Percentiles rank a stretch among this genome's conserved stretches.
Conservation (phyloP, 2,888 invertebrate genomes). For the Drosophila multiciliata region DNA sequence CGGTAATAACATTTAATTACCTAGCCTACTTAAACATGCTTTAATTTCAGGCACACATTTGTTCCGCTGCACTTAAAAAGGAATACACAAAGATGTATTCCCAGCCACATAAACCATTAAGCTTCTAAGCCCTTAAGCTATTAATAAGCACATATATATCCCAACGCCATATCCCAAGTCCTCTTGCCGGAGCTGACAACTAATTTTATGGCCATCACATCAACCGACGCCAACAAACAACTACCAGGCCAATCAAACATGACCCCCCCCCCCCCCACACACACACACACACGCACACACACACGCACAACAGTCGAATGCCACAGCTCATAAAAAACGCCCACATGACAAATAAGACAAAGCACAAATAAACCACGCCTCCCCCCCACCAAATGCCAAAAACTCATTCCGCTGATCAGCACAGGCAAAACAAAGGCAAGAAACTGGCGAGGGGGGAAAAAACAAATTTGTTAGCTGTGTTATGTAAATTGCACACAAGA, state of each 20-base stretch:
- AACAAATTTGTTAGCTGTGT: constrained; percentile 75
- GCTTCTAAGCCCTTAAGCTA: constrained; percentile 62
- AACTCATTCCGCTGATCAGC: constrained; percentile 61
- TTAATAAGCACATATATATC: constrained; percentile 61
- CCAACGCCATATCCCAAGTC: constrained; percentile 6
- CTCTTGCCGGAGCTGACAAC: constrained; percentile 50
- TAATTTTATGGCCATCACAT: constrained; percentile 75
- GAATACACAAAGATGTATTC: constrained; percentile 35
- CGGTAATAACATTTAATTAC: constrained; percentile 3
- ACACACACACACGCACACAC: background rate
- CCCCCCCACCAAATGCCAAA: constrained; percentile 41
- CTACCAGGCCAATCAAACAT: constrained; percentile 76
- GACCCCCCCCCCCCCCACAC: constrained; percentile 25
- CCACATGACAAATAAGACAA: constrained; percentile 76
- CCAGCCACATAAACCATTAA: constrained; percentile 36
- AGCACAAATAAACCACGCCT: constrained; percentile 71
- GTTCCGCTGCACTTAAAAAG: constrained; percentile 33
- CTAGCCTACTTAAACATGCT: constrained; percentile 2
- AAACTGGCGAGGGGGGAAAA: constrained; percentile 21
- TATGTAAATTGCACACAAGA: constrained; percentile 78
- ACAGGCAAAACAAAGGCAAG: constrained; percentile 31
- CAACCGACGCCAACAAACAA: constrained; percentile 65
- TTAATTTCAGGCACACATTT: constrained; percentile 8
- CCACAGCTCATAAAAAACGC: constrained; percentile 57
- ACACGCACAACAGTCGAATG: constrained; percentile 24